phyloP scores from a whole-genome alignment of 1,140 invertebrate genomes.

The Drosophila funebris region DNA sequence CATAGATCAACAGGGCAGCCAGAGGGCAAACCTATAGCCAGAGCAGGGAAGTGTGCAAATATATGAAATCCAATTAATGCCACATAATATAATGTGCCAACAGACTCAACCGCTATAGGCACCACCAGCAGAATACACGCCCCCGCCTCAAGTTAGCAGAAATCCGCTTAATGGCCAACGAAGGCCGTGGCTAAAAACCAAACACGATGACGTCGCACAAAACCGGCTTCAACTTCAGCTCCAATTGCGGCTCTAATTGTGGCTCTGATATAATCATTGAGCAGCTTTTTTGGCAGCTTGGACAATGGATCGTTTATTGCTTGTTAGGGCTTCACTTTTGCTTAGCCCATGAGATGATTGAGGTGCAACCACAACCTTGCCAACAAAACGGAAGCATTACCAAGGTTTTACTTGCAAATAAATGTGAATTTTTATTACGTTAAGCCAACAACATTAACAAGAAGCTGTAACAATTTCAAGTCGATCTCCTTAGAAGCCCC shows the following conservation, averaged over 20 bases:
- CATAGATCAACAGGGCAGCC: slow-evolving; percentile 35
- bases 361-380: slow-evolving; percentile 6
- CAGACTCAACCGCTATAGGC: slow-evolving; percentile 14
- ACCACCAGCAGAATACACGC: slow-evolving; percentile 49
- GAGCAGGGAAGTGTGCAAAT: slow-evolving; percentile 46
- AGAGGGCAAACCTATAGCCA: slow-evolving; percentile 18
- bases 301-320: slow-evolving; percentile 46
- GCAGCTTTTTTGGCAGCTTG: not conserved
- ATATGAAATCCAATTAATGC: slow-evolving; percentile 78
- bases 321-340: slow-evolving; percentile 42
- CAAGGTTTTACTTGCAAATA: slow-evolving; percentile 50
- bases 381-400: slow-evolving; percentile 41
- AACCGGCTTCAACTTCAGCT: slow-evolving; percentile 25
- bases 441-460: slow-evolving; percentile 57
- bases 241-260: slow-evolving; percentile 6
- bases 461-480: slow-evolving; percentile 38
- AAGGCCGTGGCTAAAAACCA: slow-evolving; percentile 45
- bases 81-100: slow-evolving; percentile 54
- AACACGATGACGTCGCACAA: slow-evolving; percentile 62
- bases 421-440: slow-evolving; percentile 58
- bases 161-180: slow-evolving; percentile 45
- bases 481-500: slow-evolving; percentile 84
- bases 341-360: slow-evolving; percentile 24
- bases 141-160: slow-evolving; percentile 35
- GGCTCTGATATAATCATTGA: slow-evolving; percentile 35